Evolutionary conservation across 2,888 invertebrate species (phyloP).

Genomic region (Cryptus viduatorius): DNA sequence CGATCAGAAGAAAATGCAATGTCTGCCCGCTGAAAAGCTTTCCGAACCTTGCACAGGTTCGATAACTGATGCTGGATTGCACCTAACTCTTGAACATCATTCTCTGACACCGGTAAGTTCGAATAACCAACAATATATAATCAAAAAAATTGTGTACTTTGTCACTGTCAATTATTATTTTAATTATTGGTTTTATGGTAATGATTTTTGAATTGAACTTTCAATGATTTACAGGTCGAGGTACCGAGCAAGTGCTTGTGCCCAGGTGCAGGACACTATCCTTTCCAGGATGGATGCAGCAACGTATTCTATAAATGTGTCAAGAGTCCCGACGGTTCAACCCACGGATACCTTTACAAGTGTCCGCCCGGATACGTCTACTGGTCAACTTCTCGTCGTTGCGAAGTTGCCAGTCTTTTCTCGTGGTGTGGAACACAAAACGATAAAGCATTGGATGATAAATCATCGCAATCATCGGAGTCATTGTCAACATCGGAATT

Average conservation of each 20-base stretch:
- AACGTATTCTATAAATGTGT: constrained; percentile 90
- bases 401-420: constrained; percentile 88
- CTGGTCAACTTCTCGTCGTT: constrained; percentile 90
- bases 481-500: background rate
- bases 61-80: constrained; percentile 86
- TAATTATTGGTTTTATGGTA: background rate
- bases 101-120: constrained; percentile 87
- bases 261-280: constrained; percentile 88
- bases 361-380: constrained; percentile 91
- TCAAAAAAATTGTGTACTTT: background rate
- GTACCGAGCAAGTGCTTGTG: constrained; percentile 87
- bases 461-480: background rate
- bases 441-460: background rate
- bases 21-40: constrained; percentile 88
- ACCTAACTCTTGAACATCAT: constrained; percentile 85
- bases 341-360: constrained; percentile 89
- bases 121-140: background rate
- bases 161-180: background rate
- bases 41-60: constrained; percentile 86
- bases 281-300: constrained; percentile 88
- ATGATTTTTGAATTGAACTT: constrained; percentile 77
- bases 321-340: constrained; percentile 83
- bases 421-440: constrained; percentile 85
- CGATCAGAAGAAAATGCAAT: constrained; percentile 89
- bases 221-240: constrained; percentile 86